Percentiles rank a stretch among this genome's conserved stretches.
Evolutionary conservation across 1,140 invertebrate genomes (phyloP).

Genomic region (Panulirus ornatus): DNA sequence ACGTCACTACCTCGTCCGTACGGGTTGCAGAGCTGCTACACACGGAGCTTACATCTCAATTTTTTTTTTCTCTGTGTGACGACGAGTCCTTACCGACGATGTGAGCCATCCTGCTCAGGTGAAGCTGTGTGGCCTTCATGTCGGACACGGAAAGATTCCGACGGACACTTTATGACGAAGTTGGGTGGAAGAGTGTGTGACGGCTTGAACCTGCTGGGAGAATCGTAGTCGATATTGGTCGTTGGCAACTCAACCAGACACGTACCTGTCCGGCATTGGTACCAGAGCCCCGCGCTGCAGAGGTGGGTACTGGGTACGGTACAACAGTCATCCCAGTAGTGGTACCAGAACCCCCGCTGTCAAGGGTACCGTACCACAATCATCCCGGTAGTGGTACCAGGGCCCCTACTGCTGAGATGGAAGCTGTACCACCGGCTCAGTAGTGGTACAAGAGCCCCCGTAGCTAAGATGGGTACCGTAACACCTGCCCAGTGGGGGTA

Average conservation of each 20-base stretch:
- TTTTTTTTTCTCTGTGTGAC: not conserved
- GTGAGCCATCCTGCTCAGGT: not conserved
- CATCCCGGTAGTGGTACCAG: no score
- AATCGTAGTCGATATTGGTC: not conserved
- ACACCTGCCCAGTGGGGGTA: no score
- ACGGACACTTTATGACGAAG: not conserved
- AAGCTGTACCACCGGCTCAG: no score
- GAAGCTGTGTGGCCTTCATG: not conserved
- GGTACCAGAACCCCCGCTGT: no score
- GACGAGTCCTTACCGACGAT: no score
- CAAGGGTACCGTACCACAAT: no score
- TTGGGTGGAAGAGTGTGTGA: not conserved
- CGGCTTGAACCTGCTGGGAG: not conserved
- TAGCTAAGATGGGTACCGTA: no score
- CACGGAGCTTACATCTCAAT: not conserved
- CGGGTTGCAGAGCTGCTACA: not conserved
- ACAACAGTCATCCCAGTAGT: not conserved
- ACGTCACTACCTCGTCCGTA: not conserved
- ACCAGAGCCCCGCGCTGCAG: not conserved
- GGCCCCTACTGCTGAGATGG: no score
- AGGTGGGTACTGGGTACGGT: no score
- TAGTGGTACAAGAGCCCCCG: no score
- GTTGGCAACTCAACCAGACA: not conserved
- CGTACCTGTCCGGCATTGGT: constrained; percentile 6
- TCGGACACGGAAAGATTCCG: not conserved